Evolutionary conservation across 2,113 vertebrate species (phyloP).

Genomic region (Psophia crepitans): DNA sequence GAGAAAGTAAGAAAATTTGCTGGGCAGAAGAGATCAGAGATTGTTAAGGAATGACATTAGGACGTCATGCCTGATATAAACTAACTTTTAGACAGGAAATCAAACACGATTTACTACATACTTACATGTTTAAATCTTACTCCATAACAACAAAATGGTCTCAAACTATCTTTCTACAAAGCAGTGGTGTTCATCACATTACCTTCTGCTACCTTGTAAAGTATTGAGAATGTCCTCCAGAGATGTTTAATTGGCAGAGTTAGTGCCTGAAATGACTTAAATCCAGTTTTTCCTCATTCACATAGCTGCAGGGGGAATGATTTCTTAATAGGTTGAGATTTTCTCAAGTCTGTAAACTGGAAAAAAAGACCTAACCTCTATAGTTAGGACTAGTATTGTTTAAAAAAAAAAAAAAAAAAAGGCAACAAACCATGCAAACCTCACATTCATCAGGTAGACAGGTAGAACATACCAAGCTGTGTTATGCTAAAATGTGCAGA

Average conservation of each 20-base stretch:
- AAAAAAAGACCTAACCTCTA: neutral
- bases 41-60: neutral
- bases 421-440: neutral
- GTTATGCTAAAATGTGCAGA: fast-evolving
- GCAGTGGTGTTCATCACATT: neutral
- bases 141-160: neutral
- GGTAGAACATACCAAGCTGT: neutral
- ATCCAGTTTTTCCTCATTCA: neutral
- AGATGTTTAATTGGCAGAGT: neutral
- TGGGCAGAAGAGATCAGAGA: neutral
- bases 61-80: neutral
- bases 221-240: neutral
- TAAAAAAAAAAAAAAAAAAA: neutral
- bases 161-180: neutral
- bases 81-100: neutral
- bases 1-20: neutral
- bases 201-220: neutral
- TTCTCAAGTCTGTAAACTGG: neutral
- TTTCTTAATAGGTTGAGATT: neutral
- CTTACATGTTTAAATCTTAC: neutral
- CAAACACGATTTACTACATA: fast-evolving
- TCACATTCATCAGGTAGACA: neutral
- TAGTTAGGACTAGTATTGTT: neutral
- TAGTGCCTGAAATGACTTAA: neutral
- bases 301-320: neutral